phyloP scores from a whole-genome alignment of 2,113 vertebrate genomes.

The Raja brachyura region DNA sequence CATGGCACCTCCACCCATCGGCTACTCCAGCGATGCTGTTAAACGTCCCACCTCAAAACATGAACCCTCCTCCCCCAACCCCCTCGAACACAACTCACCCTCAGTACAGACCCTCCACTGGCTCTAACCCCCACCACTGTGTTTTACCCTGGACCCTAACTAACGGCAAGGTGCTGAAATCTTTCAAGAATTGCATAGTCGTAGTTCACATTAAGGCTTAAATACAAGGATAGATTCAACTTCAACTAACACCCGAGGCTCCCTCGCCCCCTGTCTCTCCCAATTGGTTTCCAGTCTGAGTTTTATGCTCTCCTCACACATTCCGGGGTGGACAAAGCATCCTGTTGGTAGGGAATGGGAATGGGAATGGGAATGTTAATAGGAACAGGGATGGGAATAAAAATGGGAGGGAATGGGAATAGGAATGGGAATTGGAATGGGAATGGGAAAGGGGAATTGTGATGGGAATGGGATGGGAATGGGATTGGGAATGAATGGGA shows the following conservation, averaged over 20 bases:
- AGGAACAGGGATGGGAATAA: too few relatives aligned
- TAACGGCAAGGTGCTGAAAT: slow-evolving; percentile 16
- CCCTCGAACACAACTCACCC: neutral
- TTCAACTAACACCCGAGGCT: too few relatives aligned
- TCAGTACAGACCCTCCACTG: neutral
- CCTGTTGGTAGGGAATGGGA: too few relatives aligned
- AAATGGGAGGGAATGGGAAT: too few relatives aligned
- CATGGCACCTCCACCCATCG: too few relatives aligned
- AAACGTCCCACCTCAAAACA: neutral
- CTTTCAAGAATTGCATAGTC: slow-evolving; percentile 12
- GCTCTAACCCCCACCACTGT: neutral
- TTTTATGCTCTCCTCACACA: neutral
- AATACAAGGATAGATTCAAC: neutral
- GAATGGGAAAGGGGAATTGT: too few relatives aligned
- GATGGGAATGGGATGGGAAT: too few relatives aligned
- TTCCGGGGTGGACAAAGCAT: neutral
- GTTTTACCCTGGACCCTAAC: neutral
- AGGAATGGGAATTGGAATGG: too few relatives aligned
- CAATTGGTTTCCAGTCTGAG: neutral
- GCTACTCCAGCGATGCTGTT: neutral
- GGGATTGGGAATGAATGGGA: too few relatives aligned
- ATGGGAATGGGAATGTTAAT: too few relatives aligned
- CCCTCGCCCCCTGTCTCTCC: neutral
- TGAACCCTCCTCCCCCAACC: neutral
- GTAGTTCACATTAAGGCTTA: slow-evolving; percentile 24